A percentile compares a stretch with the other conserved stretches of the same genome.
Conservation (phyloP, 2,113 vertebrate genomes). For the Epinephelus moara region DNA sequence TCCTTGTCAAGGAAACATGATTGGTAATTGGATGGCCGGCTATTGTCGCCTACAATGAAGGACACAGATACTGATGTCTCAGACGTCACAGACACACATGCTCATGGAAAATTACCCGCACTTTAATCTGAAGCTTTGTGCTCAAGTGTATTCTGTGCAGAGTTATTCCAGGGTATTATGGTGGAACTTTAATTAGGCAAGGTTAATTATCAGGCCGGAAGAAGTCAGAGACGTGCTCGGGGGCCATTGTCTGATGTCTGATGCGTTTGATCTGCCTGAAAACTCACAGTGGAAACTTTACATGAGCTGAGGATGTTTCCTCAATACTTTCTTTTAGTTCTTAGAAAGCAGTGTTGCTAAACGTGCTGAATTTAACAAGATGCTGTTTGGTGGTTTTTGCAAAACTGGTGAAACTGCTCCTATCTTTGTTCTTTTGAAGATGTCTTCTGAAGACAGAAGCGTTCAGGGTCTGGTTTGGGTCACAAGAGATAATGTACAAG, state of each 20-base stretch:
- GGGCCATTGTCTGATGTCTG: slow-evolving; percentile 24
- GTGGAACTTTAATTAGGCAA: slow-evolving; percentile 51
- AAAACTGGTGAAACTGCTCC: neutral
- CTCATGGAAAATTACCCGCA: slow-evolving; percentile 24
- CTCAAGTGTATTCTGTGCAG: slow-evolving; percentile 17
- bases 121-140: slow-evolving; percentile 44
- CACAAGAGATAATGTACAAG: slow-evolving; percentile 20
- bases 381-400: neutral
- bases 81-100: slow-evolving; percentile 7
- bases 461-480: slow-evolving; percentile 5
- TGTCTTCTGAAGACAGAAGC: slow-evolving; percentile 1
- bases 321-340: slow-evolving; percentile 19
- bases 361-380: neutral
- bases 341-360: neutral
- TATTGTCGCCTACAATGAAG: slow-evolving; percentile 41
- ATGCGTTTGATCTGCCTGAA: slow-evolving; percentile 42
- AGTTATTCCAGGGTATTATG: slow-evolving; percentile 41
- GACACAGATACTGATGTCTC: slow-evolving; percentile 41
- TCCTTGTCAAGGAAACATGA: slow-evolving; percentile 33
- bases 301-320: slow-evolving; percentile 14
- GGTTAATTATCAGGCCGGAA: slow-evolving; percentile 58
- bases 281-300: slow-evolving; percentile 34
- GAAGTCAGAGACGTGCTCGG: slow-evolving; percentile 17
- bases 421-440: slow-evolving; percentile 12
- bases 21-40: slow-evolving; percentile 35